Conservation (phyloP, 2,888 invertebrate genomes). For the Zootermopsis nevadensis region DNA sequence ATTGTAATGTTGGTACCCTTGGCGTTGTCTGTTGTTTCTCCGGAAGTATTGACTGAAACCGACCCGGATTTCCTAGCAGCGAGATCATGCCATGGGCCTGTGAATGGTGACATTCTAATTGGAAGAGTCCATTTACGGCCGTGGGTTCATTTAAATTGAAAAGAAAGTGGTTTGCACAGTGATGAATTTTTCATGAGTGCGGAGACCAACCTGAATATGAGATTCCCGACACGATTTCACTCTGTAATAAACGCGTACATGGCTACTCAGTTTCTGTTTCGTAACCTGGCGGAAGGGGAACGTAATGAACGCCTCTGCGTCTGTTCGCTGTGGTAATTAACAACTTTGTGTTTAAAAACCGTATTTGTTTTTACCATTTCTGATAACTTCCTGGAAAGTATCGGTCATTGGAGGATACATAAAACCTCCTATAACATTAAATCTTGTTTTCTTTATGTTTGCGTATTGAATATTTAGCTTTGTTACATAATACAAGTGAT, state of each 20-base stretch:
- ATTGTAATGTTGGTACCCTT: too few species aligned
- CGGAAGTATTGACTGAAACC: background rate
- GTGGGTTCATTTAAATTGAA: conserved; percentile 35
- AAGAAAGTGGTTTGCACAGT: conserved; percentile 27
- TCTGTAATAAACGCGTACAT: conserved; percentile 10
- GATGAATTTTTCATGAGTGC: conserved; percentile 37
- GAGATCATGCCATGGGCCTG: background rate
- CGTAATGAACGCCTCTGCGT: background rate
- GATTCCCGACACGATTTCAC: conserved; percentile 20
- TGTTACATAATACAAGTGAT: too few species aligned
- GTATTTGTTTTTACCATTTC: background rate
- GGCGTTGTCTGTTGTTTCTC: background rate
- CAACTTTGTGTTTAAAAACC: background rate
- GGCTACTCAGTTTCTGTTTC: conserved; percentile 14
- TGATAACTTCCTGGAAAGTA: background rate
- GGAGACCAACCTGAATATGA: background rate
- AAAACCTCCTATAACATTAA: background rate
- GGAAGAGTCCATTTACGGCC: conserved; percentile 5
- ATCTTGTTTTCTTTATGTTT: background rate
- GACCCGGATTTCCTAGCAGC: too few species aligned
- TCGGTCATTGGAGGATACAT: background rate
- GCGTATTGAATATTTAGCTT: background rate
- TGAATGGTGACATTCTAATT: conserved; percentile 6
- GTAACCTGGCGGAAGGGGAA: background rate
- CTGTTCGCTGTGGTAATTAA: background rate